Percentiles rank a stretch among this genome's conserved stretches.
Evolutionary conservation across 1,140 invertebrate genomes (phyloP).

Genomic region (Drosophila insularis): DNA sequence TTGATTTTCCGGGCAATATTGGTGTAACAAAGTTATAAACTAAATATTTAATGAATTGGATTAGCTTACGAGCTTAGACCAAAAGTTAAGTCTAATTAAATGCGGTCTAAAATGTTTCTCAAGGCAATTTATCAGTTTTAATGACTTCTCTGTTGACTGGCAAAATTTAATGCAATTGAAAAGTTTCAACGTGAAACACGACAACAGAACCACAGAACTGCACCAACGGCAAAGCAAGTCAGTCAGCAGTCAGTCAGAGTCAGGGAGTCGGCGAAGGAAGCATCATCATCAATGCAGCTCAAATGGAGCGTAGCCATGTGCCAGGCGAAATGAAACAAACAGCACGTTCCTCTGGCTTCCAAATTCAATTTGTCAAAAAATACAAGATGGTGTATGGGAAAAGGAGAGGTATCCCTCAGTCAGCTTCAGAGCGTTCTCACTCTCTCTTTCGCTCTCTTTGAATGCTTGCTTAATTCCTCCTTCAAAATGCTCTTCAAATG

Average conservation of each 20-base stretch:
- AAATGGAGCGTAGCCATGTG: slow-evolving; percentile 64
- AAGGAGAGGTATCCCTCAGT: neutral
- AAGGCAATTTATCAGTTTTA: slow-evolving; percentile 75
- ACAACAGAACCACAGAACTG: slow-evolving; percentile 22
- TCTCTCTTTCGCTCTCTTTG: slow-evolving; percentile 24
- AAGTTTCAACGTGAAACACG: slow-evolving; percentile 52
- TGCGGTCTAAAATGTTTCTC: slow-evolving; percentile 58
- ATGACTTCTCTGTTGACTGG: slow-evolving; percentile 75
- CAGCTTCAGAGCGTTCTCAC: neutral
- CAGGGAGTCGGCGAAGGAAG: too few relatives aligned
- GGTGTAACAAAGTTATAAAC: slow-evolving; percentile 58
- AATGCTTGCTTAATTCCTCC: slow-evolving; percentile 75
- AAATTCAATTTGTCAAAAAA: slow-evolving; percentile 79
- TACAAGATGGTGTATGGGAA: slow-evolving; percentile 53
- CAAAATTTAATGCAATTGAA: slow-evolving; percentile 74
- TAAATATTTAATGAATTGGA: slow-evolving; percentile 78
- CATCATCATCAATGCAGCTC: slow-evolving; percentile 63
- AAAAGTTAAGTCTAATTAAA: slow-evolving; percentile 71
- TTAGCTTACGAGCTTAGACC: slow-evolving; percentile 49
- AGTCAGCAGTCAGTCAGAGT: neutral
- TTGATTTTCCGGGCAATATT: slow-evolving; percentile 18
- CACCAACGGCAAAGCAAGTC: slow-evolving; percentile 18
- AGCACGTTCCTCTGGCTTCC: slow-evolving; percentile 61
- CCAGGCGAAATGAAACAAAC: slow-evolving; percentile 61
- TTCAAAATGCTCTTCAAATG: slow-evolving; percentile 23